phyloP scores from a whole-genome alignment of 64 coral and sea anemone species.

The Montipora efflorescens region DNA sequence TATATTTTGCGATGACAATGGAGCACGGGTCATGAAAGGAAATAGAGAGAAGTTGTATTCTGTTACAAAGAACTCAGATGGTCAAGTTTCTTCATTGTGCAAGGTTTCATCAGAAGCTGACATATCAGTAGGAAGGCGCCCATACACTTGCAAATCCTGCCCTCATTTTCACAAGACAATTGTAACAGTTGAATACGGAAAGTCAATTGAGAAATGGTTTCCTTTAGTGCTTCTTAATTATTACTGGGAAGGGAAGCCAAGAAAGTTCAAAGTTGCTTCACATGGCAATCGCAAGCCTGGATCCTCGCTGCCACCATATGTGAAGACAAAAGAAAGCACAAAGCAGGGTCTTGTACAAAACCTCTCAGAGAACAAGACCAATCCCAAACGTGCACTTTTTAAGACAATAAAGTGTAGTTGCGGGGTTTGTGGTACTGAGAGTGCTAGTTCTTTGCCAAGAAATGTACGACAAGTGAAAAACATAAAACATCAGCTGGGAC shows the following conservation, averaged over 20 bases:
- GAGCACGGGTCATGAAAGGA: constrained; percentile 30
- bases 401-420: constrained; percentile 63
- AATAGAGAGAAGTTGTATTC: constrained; percentile 21
- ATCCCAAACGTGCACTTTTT: constrained; percentile 64
- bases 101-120: constrained; percentile 22
- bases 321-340: constrained; percentile 62
- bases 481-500: constrained; percentile 23
- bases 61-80: constrained; percentile 13
- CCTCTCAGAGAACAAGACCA: neutral
- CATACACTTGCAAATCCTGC: constrained; percentile 18
- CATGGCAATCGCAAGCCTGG: constrained; percentile 39
- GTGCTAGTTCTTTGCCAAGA: constrained; percentile 47
- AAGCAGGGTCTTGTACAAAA: constrained; percentile 46
- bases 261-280: constrained; percentile 25
- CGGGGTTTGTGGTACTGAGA: constrained; percentile 52
- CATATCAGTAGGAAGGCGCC: constrained; percentile 18
- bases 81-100: constrained; percentile 14
- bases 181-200: constrained; percentile 29
- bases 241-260: constrained; percentile 40
- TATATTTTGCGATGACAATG: constrained; percentile 38
- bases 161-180: constrained; percentile 17
- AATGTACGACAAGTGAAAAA: constrained; percentile 35
- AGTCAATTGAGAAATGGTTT: constrained; percentile 32
- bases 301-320: constrained; percentile 42
- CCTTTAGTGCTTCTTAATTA: constrained; percentile 32